Percentiles rank a stretch among this genome's conserved stretches.
These are phyloP conservation scores for Chloebia gouldiae DNA, from an alignment of 2,113 vertebrate species.

Conservation along the genomic window DNA sequence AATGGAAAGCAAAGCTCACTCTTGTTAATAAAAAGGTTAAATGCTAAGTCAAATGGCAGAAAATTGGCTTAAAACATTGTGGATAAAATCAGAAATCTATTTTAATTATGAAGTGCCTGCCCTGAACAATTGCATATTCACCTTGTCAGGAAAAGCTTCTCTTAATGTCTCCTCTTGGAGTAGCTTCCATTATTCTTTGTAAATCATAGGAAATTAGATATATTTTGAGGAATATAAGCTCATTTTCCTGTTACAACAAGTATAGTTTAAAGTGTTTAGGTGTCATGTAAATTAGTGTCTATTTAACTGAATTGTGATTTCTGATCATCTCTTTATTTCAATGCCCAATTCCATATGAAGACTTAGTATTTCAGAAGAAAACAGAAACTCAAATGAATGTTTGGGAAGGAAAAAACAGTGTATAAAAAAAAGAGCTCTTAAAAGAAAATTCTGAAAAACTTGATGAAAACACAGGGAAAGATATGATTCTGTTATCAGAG, in stretches of 20 bases:
- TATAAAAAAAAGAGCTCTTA: background rate
- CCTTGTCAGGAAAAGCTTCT: constrained; percentile 40
- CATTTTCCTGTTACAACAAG: constrained; percentile 19
- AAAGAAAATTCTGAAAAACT: background rate
- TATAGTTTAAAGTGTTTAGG: background rate
- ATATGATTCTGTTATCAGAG: background rate
- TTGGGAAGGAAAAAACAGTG: background rate
- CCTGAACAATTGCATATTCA: constrained; percentile 27
- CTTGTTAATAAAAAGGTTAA: constrained; percentile 15
- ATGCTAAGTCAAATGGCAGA: background rate
- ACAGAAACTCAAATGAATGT: background rate
- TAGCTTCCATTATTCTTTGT: constrained; percentile 36
- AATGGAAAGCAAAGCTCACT: background rate
- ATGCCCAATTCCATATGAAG: background rate
- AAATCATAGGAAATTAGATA: constrained; percentile 50
- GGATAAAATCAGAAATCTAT: background rate
- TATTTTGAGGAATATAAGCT: background rate
- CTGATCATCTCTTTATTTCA: background rate
- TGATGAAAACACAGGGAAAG: background rate
- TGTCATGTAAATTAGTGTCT: background rate
- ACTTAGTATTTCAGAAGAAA: background rate
- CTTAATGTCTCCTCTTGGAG: constrained; percentile 38
- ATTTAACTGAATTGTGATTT: background rate
- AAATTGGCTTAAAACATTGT: background rate
- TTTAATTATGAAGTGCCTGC: background rate